phyloP scores from a whole-genome alignment of 2,888 invertebrate genomes.

The Trissolcus japonicus region DNA sequence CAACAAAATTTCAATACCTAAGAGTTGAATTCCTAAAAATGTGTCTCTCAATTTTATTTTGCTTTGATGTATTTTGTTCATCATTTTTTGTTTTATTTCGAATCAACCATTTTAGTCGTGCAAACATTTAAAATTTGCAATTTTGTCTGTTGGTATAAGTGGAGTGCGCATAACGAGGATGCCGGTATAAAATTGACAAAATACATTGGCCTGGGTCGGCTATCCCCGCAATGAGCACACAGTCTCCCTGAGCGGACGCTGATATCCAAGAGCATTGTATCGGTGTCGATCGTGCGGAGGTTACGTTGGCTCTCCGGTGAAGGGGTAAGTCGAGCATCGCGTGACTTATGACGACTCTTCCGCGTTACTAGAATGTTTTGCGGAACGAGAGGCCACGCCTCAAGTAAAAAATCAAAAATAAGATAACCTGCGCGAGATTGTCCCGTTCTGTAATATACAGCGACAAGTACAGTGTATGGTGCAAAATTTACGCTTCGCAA shows the following conservation, averaged over 20 bases:
- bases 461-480: conserved; percentile 17
- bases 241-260: conserved; percentile 33
- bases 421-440: conserved; percentile 39
- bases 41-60: background rate
- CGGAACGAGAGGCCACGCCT: conserved; percentile 44
- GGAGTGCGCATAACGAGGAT: conserved; percentile 33
- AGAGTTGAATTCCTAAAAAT: too few relatives aligned
- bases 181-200: conserved; percentile 41
- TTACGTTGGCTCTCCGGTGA: conserved; percentile 48
- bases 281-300: conserved; percentile 53
- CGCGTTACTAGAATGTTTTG: conserved; percentile 50
- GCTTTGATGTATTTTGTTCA: background rate
- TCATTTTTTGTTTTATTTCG: background rate
- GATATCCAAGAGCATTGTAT: conserved; percentile 46
- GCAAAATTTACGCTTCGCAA: too few relatives aligned
- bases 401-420: conserved; percentile 37
- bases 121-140: background rate
- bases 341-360: conserved; percentile 57
- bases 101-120: background rate
- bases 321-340: conserved; percentile 59
- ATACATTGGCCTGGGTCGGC: conserved; percentile 49
- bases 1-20: too few relatives aligned
- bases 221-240: conserved; percentile 38
- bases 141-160: conserved; percentile 29
- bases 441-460: conserved; percentile 10